These are phyloP conservation scores for Leuctra nigra DNA, from an alignment of 2,888 invertebrate species.

Conservation along the genomic window DNA sequence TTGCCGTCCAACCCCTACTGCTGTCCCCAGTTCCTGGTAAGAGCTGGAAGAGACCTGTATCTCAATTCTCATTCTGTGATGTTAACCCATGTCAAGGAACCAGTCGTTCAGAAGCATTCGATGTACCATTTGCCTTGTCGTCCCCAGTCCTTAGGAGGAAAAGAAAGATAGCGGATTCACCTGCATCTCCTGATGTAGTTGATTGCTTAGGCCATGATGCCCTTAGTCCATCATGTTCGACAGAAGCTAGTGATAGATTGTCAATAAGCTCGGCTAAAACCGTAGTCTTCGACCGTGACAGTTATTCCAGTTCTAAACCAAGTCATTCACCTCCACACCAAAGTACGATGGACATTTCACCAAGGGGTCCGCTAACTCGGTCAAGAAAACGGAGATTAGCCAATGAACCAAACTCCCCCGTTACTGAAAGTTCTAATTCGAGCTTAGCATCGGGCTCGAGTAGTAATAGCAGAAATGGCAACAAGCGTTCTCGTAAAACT, in stretches of 20 bases:
- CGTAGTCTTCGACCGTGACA: constrained; percentile 11
- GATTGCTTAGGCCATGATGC: no score
- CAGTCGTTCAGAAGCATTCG: not conserved
- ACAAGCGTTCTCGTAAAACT: not conserved
- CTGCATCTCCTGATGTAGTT: constrained; percentile 1
- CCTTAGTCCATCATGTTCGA: not conserved
- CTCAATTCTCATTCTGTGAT: not conserved
- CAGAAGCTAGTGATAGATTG: constrained; percentile 7
- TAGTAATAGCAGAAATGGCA: constrained; percentile 4
- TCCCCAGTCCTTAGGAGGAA: constrained; percentile 14
- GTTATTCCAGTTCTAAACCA: not conserved
- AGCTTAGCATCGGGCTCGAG: constrained; percentile 11
- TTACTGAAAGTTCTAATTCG: constrained; percentile 3
- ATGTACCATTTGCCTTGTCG: not conserved
- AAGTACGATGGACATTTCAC: not conserved
- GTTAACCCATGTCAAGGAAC: not conserved
- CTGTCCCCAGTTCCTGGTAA: constrained; percentile 4
- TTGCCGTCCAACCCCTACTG: not conserved
- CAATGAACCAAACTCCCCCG: constrained; percentile 1
- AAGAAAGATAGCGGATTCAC: constrained; percentile 11
- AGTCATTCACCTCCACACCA: not conserved
- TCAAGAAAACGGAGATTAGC: constrained; percentile 29
- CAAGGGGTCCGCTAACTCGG: constrained; percentile 29
- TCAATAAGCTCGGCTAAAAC: constrained; percentile 7
- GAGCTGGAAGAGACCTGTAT: constrained; percentile 6